A percentile compares a stretch with the other conserved stretches of the same genome.
phyloP scores from a whole-genome alignment of 2,888 invertebrate genomes.

The Coecobrya sp. region DNA sequence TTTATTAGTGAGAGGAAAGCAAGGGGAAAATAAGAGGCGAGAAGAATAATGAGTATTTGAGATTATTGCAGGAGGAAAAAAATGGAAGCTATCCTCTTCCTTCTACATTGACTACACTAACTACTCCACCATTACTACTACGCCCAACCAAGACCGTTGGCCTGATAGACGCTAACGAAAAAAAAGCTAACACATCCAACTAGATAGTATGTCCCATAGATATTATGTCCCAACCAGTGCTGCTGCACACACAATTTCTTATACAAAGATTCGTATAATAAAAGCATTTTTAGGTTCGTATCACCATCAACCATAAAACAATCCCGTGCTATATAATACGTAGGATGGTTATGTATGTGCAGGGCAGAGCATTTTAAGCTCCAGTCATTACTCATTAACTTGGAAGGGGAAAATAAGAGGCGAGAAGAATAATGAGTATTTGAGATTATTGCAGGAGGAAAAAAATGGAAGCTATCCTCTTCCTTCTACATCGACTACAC shows the following conservation, averaged over 20 bases:
- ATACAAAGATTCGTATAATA: background rate
- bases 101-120: constrained; percentile 25
- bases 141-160: background rate
- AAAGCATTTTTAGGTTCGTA: constrained; percentile 18
- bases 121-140: constrained; percentile 19
- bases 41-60: constrained; percentile 74
- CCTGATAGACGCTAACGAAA: background rate
- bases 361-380: constrained; percentile 50
- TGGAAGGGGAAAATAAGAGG: constrained; percentile 19
- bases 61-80: constrained; percentile 60
- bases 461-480: constrained; percentile 55
- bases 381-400: constrained; percentile 74
- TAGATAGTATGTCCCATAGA: no score
- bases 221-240: no score
- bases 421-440: constrained; percentile 75
- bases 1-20: constrained; percentile 56
- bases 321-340: constrained; percentile 15
- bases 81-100: constrained; percentile 54
- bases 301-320: constrained; percentile 61
- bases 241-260: no score
- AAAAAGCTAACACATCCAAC: background rate
- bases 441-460: constrained; percentile 61
- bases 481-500: constrained; percentile 36
- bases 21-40: background rate
- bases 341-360: background rate